Conservation (phyloP, 2,888 invertebrate genomes). For the Diplolepis rosae region DNA sequence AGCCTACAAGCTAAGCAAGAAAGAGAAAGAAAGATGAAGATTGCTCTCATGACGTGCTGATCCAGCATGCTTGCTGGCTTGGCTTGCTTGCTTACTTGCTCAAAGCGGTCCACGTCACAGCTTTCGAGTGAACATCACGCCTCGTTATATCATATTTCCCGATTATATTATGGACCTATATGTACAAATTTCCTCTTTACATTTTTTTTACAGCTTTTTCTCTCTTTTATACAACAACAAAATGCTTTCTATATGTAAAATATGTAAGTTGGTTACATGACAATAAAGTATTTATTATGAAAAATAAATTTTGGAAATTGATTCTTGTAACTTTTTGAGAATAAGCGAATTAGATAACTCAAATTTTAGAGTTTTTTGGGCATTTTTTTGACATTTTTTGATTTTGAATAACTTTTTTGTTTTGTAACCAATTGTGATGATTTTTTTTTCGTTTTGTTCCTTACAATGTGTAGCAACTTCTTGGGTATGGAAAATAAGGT, state of each 20-base stretch:
- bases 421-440: too few relatives aligned
- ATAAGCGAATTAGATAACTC: too few relatives aligned
- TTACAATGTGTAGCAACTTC: too few relatives aligned
- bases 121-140: conserved; percentile 42
- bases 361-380: too few relatives aligned
- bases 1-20: conserved; percentile 33
- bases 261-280: too few relatives aligned
- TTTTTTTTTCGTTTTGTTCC: too few relatives aligned
- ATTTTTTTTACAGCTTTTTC: background rate
- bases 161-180: conserved; percentile 10
- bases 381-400: too few relatives aligned
- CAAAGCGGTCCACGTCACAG: conserved; percentile 41
- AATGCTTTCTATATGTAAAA: background rate
- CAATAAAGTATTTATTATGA: too few relatives aligned
- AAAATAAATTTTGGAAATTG: too few relatives aligned
- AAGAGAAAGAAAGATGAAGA: conserved; percentile 38
- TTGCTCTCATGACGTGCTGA: conserved; percentile 53
- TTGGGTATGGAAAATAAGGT: too few relatives aligned
- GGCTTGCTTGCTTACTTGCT: background rate
- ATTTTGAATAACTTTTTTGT: too few relatives aligned
- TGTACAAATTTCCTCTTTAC: background rate
- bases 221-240: background rate
- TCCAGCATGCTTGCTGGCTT: conserved; percentile 34
- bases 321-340: too few relatives aligned
- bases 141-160: conserved; percentile 44